These are phyloP conservation scores for Cryptops parisi DNA, from an alignment of 2,888 invertebrate species.

Conservation along the genomic window DNA sequence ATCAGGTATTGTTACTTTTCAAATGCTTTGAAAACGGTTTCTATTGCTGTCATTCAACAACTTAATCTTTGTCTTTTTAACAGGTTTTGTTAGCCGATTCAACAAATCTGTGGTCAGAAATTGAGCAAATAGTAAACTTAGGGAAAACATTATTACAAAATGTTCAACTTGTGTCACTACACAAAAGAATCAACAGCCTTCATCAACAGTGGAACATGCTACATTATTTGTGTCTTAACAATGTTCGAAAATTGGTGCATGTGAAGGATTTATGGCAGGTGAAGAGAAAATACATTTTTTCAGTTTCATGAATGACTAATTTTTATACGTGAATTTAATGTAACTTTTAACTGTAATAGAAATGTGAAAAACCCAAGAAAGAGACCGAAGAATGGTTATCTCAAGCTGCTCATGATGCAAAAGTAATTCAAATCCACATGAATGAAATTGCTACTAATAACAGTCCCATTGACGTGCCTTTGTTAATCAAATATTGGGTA, in stretches of 20 bases:
- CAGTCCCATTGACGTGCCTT: neutral
- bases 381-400: constrained; percentile 5
- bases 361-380: constrained; percentile 6
- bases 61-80: neutral
- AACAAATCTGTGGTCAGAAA: neutral
- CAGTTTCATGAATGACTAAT: neutral
- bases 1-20: too few relatives aligned
- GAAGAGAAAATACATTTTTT: constrained; percentile 18
- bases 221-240: neutral
- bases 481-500: neutral
- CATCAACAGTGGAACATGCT: neutral
- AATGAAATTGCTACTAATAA: constrained; percentile 1
- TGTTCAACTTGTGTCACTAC: neutral
- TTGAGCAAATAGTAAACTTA: neutral
- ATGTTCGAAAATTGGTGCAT: neutral
- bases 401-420: neutral
- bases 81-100: neutral
- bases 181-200: neutral
- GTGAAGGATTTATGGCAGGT: constrained; percentile 48
- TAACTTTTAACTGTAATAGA: neutral
- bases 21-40: too few relatives aligned
- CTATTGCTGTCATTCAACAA: too few relatives aligned
- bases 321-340: neutral
- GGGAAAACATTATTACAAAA: neutral
- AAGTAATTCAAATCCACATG: constrained; percentile 3